Conservation (phyloP, 1,140 invertebrate species). For the Drosophila miranda region DNA sequence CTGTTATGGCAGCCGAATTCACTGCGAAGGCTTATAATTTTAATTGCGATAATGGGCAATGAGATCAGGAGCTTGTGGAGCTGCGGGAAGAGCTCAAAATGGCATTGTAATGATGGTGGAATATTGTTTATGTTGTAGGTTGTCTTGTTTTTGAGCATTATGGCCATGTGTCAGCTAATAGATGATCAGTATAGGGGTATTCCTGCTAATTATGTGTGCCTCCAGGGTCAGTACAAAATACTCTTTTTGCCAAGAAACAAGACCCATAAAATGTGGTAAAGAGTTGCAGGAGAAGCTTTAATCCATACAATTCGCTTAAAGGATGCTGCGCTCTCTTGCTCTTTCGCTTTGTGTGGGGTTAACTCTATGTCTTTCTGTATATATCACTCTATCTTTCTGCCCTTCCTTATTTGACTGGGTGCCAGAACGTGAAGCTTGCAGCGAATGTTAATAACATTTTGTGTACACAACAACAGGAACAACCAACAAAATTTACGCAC, state of each 20-base stretch:
- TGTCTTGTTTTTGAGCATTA: slow-evolving; percentile 7
- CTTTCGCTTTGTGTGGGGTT: no score
- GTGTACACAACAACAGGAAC: slow-evolving; percentile 53
- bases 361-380: no score
- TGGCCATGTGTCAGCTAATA: no score
- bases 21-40: slow-evolving; percentile 27
- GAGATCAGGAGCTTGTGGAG: slow-evolving; percentile 26
- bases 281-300: not conserved
- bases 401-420: slow-evolving; percentile 52
- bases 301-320: slow-evolving; percentile 6
- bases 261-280: not conserved
- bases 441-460: slow-evolving; percentile 77
- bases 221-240: not conserved
- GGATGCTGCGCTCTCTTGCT: no score
- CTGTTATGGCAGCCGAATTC: slow-evolving; percentile 34
- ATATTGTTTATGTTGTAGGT: no score
- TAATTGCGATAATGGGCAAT: slow-evolving; percentile 45
- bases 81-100: slow-evolving; percentile 16
- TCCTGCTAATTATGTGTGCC: no score
- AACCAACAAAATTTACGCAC: slow-evolving; percentile 67
- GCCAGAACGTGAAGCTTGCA: slow-evolving; percentile 58
- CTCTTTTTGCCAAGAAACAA: not conserved
- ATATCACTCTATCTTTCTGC: no score
- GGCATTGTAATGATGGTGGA: slow-evolving; percentile 11
- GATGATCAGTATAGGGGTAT: no score